Evolutionary conservation across 2,113 vertebrate genomes (phyloP).

Genomic region (Excalfactoria chinensis): DNA sequence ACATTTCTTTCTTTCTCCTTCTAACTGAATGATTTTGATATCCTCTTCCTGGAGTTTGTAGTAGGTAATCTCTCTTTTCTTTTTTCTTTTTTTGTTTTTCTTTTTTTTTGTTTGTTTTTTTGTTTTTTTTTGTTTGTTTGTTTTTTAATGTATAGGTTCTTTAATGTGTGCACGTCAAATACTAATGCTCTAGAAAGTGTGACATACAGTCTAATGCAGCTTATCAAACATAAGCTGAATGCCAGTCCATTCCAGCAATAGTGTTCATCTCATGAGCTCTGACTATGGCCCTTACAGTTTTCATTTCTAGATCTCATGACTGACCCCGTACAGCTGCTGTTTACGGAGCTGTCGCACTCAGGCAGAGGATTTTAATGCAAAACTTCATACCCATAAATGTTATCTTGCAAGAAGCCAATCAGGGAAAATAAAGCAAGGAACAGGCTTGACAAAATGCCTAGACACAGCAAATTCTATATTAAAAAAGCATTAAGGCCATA

Average conservation of each 20-base stretch:
- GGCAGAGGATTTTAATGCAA: slow-evolving; percentile 20
- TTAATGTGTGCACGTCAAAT: background rate
- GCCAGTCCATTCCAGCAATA: slow-evolving; percentile 3
- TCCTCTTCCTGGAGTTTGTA: background rate
- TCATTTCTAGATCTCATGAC: slow-evolving; percentile 50
- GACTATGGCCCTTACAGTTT: slow-evolving; percentile 26
- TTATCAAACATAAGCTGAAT: slow-evolving; percentile 25
- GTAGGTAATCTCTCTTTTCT: background rate
- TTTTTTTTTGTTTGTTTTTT: background rate
- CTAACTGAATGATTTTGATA: slow-evolving; percentile 34
- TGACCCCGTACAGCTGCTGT: slow-evolving; percentile 34
- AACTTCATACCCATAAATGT: slow-evolving; percentile 15
- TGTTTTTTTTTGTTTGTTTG: no score
- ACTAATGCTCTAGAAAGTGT: background rate
- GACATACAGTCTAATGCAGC: background rate
- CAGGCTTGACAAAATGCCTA: background rate
- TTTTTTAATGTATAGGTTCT: background rate
- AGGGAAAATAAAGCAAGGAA: slow-evolving; percentile 20
- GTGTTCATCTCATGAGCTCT: slow-evolving; percentile 4
- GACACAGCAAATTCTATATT: background rate
- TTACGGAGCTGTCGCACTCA: slow-evolving; percentile 15
- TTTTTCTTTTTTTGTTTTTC: background rate
- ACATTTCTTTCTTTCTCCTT: background rate
- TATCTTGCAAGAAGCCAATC: slow-evolving; percentile 2
- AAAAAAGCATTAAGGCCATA: background rate